Evolutionary conservation across 2,888 invertebrate species (phyloP), one percentile per base, ranked within the genome.

Genomic region (Cerastis leucographa): DNA sequence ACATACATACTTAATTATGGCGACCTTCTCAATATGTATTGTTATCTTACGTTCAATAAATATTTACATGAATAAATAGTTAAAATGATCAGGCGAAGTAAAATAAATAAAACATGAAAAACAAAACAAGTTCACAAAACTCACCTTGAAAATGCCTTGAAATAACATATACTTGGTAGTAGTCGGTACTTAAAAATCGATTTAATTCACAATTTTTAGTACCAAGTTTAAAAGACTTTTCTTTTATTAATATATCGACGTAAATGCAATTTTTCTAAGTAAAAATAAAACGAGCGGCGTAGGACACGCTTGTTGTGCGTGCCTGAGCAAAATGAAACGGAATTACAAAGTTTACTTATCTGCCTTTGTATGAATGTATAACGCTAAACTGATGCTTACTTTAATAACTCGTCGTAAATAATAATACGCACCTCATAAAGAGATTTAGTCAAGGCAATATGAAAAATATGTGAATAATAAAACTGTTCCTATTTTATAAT

Each of bases 321-420:
- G 89, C 76, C 80, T 81, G 81, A 69, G 78, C 76, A 76, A 84
- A 87, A 86, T 87, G 81, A 84, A 79, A 71, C 68, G 29, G 54
- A 62, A 66, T 76, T 71, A 66, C 59, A 65, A 81, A 67, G 74
- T 78, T 66, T 79, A 83, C 78, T 81, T 87, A 88, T 81, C 87
- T 87, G 73, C 66, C 61, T 74, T 75, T 71, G 68, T 77, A 68
- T 66, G 65, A 75, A 81, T 78, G 71, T 84, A 88, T 80, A 85
- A 71, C 76, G 46, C 54, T 80, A 44, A 75, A 78, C 68, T 72
- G 65, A 81, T 77, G 76, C 77, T 71, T 78, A 78, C 66, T 76
- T 64, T 78, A 76, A 78, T 78, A 83, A 67, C 72, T 65, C 35
- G 74, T 83, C 66, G 70, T 88, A 85, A 84, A 83, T 72, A 79